Conservation (phyloP, 2,113 vertebrate species). For the Aphelocoma coerulescens region DNA sequence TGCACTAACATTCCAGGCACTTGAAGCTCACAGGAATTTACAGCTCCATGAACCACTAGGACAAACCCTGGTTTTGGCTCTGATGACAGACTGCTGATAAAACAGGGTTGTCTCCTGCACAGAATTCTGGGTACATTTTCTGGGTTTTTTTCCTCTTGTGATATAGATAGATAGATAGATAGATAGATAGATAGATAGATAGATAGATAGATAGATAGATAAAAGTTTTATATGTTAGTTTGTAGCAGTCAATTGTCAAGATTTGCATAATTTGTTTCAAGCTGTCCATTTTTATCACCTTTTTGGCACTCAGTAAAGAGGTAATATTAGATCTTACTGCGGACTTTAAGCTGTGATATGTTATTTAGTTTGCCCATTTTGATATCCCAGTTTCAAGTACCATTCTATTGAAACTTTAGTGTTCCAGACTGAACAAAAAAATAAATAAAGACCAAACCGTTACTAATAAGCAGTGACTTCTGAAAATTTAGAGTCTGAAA, state of each 20-base stretch:
- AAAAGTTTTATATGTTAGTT: background rate
- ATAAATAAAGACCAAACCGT: background rate
- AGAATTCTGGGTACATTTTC: background rate
- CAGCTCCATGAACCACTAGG: background rate
- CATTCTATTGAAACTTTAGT: background rate
- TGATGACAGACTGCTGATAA: background rate
- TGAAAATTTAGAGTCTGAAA: background rate
- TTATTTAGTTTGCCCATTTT: background rate
- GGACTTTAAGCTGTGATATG: background rate
- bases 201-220: no score
- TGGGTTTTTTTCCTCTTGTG: background rate
- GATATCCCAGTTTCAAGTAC: background rate
- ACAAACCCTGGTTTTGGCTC: background rate
- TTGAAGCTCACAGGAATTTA: background rate
- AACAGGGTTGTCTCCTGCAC: background rate
- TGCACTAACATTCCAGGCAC: background rate
- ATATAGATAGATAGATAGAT: background rate
- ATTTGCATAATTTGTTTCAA: background rate
- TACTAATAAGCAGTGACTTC: background rate
- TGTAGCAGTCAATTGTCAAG: background rate
- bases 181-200: no score
- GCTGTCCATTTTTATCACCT: background rate
- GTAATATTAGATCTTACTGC: background rate
- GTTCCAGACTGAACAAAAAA: background rate
- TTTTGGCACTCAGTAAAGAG: background rate